Percentiles rank a stretch among this genome's conserved stretches.
Evolutionary conservation across 1,140 invertebrate genomes (phyloP).

Genomic region (Brevipalpus yothersi): DNA sequence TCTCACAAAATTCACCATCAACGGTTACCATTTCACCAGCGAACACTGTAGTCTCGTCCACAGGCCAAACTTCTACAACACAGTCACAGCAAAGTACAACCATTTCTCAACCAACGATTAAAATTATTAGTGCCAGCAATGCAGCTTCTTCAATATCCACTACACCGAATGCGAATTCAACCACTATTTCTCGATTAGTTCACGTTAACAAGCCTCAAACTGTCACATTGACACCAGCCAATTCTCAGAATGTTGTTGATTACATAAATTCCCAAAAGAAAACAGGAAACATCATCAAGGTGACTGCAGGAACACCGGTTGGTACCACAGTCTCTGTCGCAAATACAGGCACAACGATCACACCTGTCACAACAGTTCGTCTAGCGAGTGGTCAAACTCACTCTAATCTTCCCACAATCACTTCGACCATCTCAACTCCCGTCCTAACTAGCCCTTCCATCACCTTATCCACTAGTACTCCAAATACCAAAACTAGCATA

Average conservation of each 20-base stretch:
- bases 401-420: neutral
- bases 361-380: neutral
- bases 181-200: neutral
- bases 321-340: neutral
- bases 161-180: neutral
- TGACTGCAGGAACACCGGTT: neutral
- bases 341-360: neutral
- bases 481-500: neutral
- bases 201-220: neutral
- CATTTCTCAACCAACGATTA: neutral
- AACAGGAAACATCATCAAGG: neutral
- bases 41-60: neutral
- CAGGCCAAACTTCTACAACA: neutral
- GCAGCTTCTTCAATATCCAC: constrained; percentile 14
- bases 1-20: neutral
- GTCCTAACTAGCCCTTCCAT: neutral
- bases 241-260: neutral
- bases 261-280: neutral
- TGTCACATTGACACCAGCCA: neutral
- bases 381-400: neutral
- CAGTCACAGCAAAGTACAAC: neutral
- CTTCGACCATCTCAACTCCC: neutral
- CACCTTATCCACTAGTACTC: neutral
- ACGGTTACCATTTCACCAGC: neutral
- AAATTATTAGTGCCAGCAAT: constrained; percentile 2